Conservation (phyloP, 2,797 vertebrate species). For the Sparus aurata region DNA sequence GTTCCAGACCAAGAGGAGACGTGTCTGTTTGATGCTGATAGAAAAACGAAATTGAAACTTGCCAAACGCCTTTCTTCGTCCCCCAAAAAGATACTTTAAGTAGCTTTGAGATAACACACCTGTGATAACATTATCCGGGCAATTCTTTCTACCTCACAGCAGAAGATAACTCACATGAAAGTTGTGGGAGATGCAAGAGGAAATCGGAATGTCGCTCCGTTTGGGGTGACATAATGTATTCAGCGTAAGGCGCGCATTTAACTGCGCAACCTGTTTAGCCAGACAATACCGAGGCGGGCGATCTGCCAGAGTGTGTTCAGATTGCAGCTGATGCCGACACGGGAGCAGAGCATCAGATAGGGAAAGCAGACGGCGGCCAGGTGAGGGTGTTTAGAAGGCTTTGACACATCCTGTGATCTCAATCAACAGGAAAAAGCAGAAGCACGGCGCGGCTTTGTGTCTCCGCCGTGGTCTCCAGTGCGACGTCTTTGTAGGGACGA, state of each 20-base stretch:
- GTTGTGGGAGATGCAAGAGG: conserved; percentile 37
- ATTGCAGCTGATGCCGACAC: conserved; percentile 61
- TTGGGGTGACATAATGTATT: conserved; percentile 56
- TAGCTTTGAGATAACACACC: conserved; percentile 65
- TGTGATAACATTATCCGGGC: conserved; percentile 64
- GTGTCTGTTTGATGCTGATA: conserved; percentile 74
- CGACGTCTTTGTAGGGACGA: conserved; percentile 72
- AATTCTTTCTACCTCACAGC: conserved; percentile 46
- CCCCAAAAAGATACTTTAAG: conserved; percentile 66
- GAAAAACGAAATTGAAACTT: conserved; percentile 84
- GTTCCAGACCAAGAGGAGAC: conserved; percentile 60
- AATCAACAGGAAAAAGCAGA: conserved; percentile 71
- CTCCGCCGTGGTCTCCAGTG: conserved; percentile 46
- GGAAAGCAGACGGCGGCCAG: conserved; percentile 57
- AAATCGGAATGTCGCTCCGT: conserved; percentile 41
- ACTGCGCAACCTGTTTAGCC: conserved; percentile 71
- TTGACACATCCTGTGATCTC: conserved; percentile 75
- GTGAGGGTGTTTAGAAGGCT: conserved; percentile 70
- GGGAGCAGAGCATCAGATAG: conserved; percentile 74
- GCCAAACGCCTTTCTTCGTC: conserved; percentile 30
- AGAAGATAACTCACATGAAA: conserved; percentile 61
- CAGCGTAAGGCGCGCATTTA: conserved; percentile 53
- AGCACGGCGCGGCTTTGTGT: conserved; percentile 13
- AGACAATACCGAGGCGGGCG: conserved; percentile 57
- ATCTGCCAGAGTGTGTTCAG: conserved; percentile 53